phyloP scores from a whole-genome alignment of 2,888 invertebrate genomes.

The Epistrophella euchroma region DNA sequence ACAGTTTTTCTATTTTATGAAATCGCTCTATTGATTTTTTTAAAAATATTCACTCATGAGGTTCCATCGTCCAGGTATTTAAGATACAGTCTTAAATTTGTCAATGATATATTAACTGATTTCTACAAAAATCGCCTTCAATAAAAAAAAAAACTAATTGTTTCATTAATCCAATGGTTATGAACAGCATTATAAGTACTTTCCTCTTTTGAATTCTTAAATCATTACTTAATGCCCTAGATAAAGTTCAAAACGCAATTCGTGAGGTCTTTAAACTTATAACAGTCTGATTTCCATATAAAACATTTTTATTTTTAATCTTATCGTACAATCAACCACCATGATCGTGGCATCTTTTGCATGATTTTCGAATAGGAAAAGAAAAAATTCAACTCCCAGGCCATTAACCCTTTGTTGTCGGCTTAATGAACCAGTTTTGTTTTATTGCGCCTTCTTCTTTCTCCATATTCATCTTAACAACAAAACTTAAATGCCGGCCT shows the following conservation, averaged over 20 bases:
- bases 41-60: no score
- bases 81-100: no score
- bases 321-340: constrained; percentile 7
- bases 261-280: constrained; percentile 12
- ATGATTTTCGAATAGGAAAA: constrained; percentile 23
- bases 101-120: no score
- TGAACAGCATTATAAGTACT: background rate
- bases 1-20: no score
- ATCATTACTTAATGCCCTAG: background rate
- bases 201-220: background rate
- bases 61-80: no score
- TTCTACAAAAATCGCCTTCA: background rate
- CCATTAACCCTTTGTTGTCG: constrained; percentile 23
- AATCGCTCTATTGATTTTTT: no score
- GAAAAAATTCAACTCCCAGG: background rate
- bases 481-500: constrained; percentile 21
- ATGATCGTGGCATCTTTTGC: constrained; percentile 14
- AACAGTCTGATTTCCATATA: constrained; percentile 4
- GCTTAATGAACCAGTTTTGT: constrained; percentile 31
- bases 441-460: constrained; percentile 16
- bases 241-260: constrained; percentile 2
- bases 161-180: background rate
- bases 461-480: background rate
- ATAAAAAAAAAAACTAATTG: background rate
- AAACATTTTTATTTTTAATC: background rate